phyloP scores from a whole-genome alignment of 2,888 invertebrate genomes.

The Lithophane ornitopus region DNA sequence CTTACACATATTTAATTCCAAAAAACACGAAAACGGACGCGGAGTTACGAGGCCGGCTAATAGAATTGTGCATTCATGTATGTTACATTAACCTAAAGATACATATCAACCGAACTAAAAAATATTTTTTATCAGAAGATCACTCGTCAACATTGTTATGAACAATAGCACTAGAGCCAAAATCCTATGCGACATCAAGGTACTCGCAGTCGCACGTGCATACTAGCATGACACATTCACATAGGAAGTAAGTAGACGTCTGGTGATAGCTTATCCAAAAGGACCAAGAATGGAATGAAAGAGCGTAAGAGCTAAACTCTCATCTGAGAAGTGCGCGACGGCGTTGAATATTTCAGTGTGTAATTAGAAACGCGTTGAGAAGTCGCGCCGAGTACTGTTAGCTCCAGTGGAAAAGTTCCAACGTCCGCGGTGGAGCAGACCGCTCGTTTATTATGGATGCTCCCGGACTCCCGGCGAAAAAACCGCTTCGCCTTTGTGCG shows the following conservation, averaged over 20 bases:
- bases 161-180: not conserved
- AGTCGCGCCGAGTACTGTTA: conserved; percentile 64
- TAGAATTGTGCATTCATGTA: not conserved
- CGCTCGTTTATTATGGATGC: conserved; percentile 81
- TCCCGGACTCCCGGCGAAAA: conserved; percentile 70
- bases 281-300: conserved; percentile 42
- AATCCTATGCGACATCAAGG: not conserved
- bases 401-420: conserved; percentile 47
- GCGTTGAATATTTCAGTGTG: conserved; percentile 82
- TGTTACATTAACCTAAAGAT: not conserved
- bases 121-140: not conserved
- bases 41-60: not conserved
- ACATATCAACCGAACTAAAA: not conserved
- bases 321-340: conserved; percentile 38
- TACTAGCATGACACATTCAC: not conserved
- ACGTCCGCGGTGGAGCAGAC: conserved; percentile 67
- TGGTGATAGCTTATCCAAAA: conserved; percentile 30
- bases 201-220: not conserved
- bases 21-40: no score
- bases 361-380: conserved; percentile 78
- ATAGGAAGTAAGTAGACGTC: not conserved
- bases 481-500: conserved; percentile 53
- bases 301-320: conserved; percentile 25
- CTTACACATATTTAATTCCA: not conserved
- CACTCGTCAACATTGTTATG: not conserved